Base-by-base conservation (phyloP, 1,140 invertebrate genomes). In the Drosophila subpulchrella region DNA sequence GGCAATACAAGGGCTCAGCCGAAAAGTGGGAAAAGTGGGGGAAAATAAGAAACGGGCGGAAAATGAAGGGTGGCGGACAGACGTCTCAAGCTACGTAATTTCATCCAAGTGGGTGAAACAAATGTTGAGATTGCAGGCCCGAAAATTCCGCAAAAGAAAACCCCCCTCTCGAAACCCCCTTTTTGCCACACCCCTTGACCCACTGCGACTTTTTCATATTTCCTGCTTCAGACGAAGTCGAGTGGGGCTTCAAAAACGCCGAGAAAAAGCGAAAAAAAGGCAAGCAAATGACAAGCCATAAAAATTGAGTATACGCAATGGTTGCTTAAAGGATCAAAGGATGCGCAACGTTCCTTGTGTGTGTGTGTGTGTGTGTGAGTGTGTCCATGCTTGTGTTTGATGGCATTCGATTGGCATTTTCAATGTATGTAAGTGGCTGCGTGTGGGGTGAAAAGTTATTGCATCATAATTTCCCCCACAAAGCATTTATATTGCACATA, bases 291-390 rank as follows among this genome's bases (percentile, higher is more conserved):
- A 88, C 83, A 88, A 86, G 81, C 82, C 71, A 82, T 86, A 86
- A 86, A 86, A 86, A 88, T 88, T 85, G 78, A 88, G 83, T 82
- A 78, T 86, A 82, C 82, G 83, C 79, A 86, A 67, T 86, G 83
- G 68, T 82, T 82, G 67, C 82, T 88, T 76, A 88, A 78, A 67
- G 78, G 82, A 82, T 86, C 82, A 86, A 66, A 57, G 73, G 70
- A 70, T 71, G 32, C 50, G 30, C 51, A 48, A 27, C 3, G 27
- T 27, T 27, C 27, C 27, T 4, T 47, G 13, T 34, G 12, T 39
- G 20, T 46, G 46, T 12, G 15, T 57, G 36, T 48, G 20, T 36
- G 30, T 32, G 32, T 34, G 32, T 42, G 39, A 6, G n/a, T 7
- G 39, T 15, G 39, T 7, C 1, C n/a, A n/a, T 24, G 41, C 38